These are phyloP conservation scores for Chloroceryle inda DNA, from an alignment of 2,797 vertebrate species.

Conservation along the genomic window DNA sequence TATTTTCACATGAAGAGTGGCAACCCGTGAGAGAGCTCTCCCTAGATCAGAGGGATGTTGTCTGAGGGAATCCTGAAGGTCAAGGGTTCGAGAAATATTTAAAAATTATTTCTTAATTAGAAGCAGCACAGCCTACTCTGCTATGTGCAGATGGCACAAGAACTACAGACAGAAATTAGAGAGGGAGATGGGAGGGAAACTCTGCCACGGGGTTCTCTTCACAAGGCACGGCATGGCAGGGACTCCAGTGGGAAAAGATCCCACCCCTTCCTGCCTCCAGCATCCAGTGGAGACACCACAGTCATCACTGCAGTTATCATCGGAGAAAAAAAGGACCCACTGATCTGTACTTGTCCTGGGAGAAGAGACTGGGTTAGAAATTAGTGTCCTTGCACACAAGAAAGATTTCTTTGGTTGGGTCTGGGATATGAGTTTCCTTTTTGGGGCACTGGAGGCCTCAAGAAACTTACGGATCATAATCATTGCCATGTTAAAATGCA, in stretches of 20 bases:
- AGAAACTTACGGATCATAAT: neutral
- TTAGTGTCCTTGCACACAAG: neutral
- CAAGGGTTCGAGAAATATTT: constrained; percentile 22
- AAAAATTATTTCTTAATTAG: constrained; percentile 30
- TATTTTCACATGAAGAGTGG: constrained; percentile 25
- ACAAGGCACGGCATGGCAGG: neutral
- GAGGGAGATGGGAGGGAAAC: neutral
- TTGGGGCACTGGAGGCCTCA: neutral
- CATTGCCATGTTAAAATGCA: neutral
- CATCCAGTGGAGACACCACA: neutral
- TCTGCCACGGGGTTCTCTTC: neutral
- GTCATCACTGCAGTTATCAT: neutral
- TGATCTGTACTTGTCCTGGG: neutral
- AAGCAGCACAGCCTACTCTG: neutral
- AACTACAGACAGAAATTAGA: neutral
- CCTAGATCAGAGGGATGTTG: neutral
- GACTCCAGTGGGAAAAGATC: neutral
- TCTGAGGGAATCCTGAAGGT: constrained; percentile 12
- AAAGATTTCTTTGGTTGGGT: neutral
- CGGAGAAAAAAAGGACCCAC: neutral
- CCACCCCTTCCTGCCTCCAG: neutral
- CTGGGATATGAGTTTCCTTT: neutral
- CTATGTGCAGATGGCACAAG: neutral
- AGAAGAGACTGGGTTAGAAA: constrained; percentile 9
- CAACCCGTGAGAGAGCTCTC: neutral